Base-by-base conservation (phyloP, 2,888 invertebrate genomes). In the Ctenicera cuprea region DNA sequence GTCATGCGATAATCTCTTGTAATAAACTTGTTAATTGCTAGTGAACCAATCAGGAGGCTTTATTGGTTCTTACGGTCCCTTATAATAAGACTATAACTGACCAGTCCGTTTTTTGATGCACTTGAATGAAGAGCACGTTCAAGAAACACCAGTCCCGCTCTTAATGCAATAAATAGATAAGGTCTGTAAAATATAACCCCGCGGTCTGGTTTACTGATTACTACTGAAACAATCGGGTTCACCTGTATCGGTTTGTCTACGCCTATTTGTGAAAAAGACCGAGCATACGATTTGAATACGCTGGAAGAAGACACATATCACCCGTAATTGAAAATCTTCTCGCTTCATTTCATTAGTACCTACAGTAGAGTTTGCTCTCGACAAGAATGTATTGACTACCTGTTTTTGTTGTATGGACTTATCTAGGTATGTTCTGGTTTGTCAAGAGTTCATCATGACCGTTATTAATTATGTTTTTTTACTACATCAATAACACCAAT, bases 1-100 rank as follows among this genome's bases (percentile, higher is more conserved):
- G 85, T 83, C 84, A 83, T 83, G 82, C 82, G 85, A 86, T 86
- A 86, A 85, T 85, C 83, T 81, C 80, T 80, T 82, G 84, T 85
- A 85, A 86, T 86, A 86, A 86, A 86, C 85, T 83, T 84, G 85
- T 85, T 86, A 86, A 86, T 86, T 85, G 85, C 84, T 81, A 79
- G 80, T 76, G 83, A 82, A 80, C 85, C 85, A 86, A 85, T 86
- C 84, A 77, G 78, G 79, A 79, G 81, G 79, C 81, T 83, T 83
- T 85, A 85, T 85, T 85, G 84, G 83, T 84, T 79, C 78, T 76
- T 78, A 77, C 71, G 76, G 78, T 77, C 82, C 81, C 80, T 83
- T 82, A 84, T 85, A 85, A 84, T 83, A 83, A 84, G 84, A 77
- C 63, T 76, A 33, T 65, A 75, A 74, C 62, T 18, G 73, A 14